Evolutionary conservation across 2,113 vertebrate species (phyloP).

Genomic region (Leiothrix lutea): DNA sequence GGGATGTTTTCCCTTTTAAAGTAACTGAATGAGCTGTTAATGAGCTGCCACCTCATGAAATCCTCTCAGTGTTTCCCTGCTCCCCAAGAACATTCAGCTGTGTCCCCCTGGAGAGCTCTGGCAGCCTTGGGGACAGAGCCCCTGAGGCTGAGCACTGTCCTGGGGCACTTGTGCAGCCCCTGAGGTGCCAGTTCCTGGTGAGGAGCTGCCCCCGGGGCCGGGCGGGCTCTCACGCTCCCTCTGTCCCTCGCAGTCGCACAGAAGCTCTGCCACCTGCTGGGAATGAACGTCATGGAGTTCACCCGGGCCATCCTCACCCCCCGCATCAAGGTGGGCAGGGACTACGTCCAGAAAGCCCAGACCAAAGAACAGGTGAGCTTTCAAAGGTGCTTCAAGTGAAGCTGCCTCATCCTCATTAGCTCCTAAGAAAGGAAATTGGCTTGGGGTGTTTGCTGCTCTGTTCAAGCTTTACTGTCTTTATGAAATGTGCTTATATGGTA

Average conservation of each 20-base stretch:
- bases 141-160: neutral
- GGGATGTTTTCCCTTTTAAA: neutral
- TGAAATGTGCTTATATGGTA: neutral
- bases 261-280: conserved; percentile 96
- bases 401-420: neutral
- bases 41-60: neutral
- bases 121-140: neutral
- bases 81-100: neutral
- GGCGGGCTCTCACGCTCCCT: neutral
- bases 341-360: conserved; percentile 98
- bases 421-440: neutral
- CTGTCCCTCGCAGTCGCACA: conserved; percentile 83
- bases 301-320: conserved; percentile 96
- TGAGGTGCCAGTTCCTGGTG: neutral
- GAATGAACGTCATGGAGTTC: conserved; percentile 98
- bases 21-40: neutral
- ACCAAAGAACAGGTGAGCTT: conserved; percentile 94
- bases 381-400: neutral
- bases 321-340: conserved; percentile 96
- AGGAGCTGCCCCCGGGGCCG: neutral
- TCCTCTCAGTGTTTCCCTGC: neutral
- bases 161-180: neutral
- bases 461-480: neutral
- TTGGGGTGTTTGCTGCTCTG: neutral
- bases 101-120: neutral